Evolutionary conservation across 2,113 vertebrate species (phyloP).

Genomic region (Catharus minimus): DNA sequence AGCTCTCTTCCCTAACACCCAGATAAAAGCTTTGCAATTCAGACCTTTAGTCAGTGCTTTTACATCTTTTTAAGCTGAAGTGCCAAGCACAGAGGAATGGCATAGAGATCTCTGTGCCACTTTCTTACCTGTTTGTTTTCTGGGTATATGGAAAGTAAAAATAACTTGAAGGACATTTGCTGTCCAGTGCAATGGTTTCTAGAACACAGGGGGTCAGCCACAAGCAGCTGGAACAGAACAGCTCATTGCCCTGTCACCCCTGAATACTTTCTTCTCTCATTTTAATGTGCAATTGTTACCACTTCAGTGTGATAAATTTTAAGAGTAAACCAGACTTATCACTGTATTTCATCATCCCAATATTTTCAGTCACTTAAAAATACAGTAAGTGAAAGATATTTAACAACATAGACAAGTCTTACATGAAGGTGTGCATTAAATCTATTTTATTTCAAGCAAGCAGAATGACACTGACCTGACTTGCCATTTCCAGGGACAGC

Average conservation of each 20-base stretch:
- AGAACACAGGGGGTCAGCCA: neutral
- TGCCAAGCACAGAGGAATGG: neutral
- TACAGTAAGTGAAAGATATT: neutral
- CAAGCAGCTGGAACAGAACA: neutral
- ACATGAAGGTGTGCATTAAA: neutral
- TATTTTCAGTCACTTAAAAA: neutral
- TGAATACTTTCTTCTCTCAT: neutral
- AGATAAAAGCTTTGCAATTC: neutral
- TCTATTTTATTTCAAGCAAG: neutral
- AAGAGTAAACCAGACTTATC: neutral
- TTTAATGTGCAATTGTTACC: neutral
- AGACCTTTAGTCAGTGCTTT: neutral
- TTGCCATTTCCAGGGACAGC: conserved; percentile 91
- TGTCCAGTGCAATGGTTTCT: neutral
- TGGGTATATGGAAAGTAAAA: neutral
- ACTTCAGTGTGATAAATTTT: neutral
- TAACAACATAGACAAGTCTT: neutral
- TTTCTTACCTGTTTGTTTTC: neutral
- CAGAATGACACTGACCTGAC: conserved; percentile 77
- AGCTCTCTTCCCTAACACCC: neutral
- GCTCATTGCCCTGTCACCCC: neutral
- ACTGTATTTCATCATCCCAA: neutral
- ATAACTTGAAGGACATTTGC: neutral
- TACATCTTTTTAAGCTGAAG: neutral
- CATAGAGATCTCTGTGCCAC: neutral